Conservation (phyloP, 2,888 invertebrate genomes). For the Cryptosula pallasiana region DNA sequence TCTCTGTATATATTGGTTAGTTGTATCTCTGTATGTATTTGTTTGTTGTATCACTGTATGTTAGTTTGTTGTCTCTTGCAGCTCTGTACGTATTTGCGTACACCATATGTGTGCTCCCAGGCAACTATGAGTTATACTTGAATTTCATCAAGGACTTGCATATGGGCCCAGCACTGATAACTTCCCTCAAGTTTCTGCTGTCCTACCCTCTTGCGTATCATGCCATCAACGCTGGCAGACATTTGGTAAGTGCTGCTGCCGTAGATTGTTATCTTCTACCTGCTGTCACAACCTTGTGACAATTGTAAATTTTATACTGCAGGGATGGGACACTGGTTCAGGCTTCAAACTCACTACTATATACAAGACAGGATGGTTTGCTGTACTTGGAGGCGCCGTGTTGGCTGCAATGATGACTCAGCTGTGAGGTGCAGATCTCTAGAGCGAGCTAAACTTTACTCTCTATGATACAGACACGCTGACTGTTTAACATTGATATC, state of each 20-base stretch:
- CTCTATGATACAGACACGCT: too few relatives aligned
- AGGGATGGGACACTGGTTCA: constrained; percentile 21
- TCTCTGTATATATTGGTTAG: too few relatives aligned
- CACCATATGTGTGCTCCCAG: constrained; percentile 18
- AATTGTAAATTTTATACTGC: too few relatives aligned
- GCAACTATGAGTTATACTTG: constrained; percentile 19
- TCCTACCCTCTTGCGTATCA: constrained; percentile 20
- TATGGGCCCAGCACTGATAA: constrained; percentile 6
- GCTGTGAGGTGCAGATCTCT: too few relatives aligned
- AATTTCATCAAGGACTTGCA: constrained; percentile 11
- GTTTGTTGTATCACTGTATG: too few relatives aligned
- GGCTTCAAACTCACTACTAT: constrained; percentile 11
- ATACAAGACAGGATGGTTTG: constrained; percentile 21
- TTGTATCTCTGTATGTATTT: too few relatives aligned
- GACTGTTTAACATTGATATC: too few relatives aligned
- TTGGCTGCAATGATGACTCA: not conserved
- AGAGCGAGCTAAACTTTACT: too few relatives aligned
- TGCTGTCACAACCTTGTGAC: too few relatives aligned
- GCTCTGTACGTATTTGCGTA: constrained; percentile 14
- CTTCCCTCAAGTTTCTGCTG: constrained; percentile 8
- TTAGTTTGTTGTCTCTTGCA: not conserved
- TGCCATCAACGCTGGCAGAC: constrained; percentile 10
- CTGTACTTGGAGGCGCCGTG: not conserved
- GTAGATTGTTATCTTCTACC: too few relatives aligned
- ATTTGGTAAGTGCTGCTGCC: constrained; percentile 22